Conservation (phyloP, 37 sponge, comb jelly and placozoan genomes). For the Spongilla lacustris region DNA sequence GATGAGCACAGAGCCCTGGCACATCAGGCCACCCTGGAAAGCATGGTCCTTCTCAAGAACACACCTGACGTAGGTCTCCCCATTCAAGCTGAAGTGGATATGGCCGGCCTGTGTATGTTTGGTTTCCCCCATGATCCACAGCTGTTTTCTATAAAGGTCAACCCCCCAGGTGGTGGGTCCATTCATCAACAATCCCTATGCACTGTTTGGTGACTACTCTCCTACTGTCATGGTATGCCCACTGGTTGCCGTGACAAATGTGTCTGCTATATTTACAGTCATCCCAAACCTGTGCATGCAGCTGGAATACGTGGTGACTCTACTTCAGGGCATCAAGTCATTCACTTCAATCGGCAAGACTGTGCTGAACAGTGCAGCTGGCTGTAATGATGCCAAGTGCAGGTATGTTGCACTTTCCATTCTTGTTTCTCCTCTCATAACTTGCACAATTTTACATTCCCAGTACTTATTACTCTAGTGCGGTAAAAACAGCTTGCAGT, state of each 20-base stretch:
- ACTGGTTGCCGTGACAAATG: no score
- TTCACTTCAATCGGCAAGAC: neutral
- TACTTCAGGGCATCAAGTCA: constrained; percentile 28
- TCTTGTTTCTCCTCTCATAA: no score
- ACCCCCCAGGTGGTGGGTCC: constrained; percentile 74
- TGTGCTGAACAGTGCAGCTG: constrained; percentile 16
- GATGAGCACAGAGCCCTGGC: constrained; percentile 36
- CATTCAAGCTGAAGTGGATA: neutral
- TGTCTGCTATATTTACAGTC: no score
- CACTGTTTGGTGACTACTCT: constrained; percentile 56
- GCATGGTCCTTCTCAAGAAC: constrained; percentile 64
- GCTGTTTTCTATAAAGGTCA: no score
- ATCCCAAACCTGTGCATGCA: neutral
- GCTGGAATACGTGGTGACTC: constrained; percentile 44
- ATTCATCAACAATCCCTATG: constrained; percentile 36
- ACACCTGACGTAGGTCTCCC: constrained; percentile 1
- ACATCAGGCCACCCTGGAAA: constrained; percentile 33
- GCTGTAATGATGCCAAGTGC: constrained; percentile 56
- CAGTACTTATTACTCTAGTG: constrained; percentile 21
- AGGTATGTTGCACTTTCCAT: constrained; percentile 10
- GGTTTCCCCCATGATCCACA: no score
- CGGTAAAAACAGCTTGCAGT: constrained; percentile 15
- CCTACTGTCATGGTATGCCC: constrained; percentile 39
- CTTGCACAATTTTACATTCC: no score
- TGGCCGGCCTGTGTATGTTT: constrained; percentile 1